Base-by-base conservation (phyloP, 1,140 invertebrate genomes). In the Oscheius sp. region DNA sequence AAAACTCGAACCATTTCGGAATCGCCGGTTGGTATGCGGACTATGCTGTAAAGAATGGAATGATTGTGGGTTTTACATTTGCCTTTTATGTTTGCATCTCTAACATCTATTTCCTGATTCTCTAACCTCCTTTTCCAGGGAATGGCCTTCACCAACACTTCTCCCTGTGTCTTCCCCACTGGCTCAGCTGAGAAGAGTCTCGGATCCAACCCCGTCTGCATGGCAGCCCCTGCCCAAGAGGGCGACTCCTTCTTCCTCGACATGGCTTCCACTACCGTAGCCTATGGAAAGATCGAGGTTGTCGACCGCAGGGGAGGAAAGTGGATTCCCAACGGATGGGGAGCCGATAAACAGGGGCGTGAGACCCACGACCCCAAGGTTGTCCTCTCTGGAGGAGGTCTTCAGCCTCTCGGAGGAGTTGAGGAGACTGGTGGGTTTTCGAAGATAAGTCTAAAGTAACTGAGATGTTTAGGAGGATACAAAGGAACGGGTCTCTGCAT, bases 131-230 rank as follows among this genome's bases (percentile, higher is more conserved):
- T 31, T 7, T 45, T 68, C 32, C 75, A 89, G 88, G 94, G 93
- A 4, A 90, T 97, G 87, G 90, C 90, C 23, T 94, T 93, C 82
- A 95, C 93, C 1, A 97, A 97, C 81, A 93, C 93, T 0, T 95
- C 93, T 4, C 94, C 94, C 0, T 83, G 95, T 38, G 88, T 94
- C 85, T 90, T 90, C 0, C 93, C 94, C 0, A 95, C 93, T 0
- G 86, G 93, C 68, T 90, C 90, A 70, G 92, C 91, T 85, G 84
- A 90, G 82, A 90, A 85, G 59, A 80, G 72, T 2, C 84, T 96
- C 0, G 94, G 94, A n/a, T 95, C 93, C 0, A 97, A 96, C 86
- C 93, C 94, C 0, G 71, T 96, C 3, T 88, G 91, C 0, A 82
- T 94, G 0, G 92, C 90, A 0, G 94, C 93, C n/a, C 89, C 90